A percentile compares a stretch with the other conserved stretches of the same genome.
Evolutionary conservation across 2,113 vertebrate species (phyloP).

Genomic region (Neolamprologus toae): DNA sequence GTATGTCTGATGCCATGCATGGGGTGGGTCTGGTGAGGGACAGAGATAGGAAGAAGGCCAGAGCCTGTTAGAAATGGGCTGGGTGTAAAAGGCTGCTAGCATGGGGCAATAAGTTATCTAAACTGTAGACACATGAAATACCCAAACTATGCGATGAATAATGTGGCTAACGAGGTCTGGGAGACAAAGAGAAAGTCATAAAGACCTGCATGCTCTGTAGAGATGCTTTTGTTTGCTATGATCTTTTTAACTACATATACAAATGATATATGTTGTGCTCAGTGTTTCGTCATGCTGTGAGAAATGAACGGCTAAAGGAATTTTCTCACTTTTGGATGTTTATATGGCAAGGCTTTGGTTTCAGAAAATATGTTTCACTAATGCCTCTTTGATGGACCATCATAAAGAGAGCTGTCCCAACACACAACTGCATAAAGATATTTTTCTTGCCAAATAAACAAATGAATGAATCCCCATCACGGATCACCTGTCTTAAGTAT

Average conservation of each 20-base stretch:
- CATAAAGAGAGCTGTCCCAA: neutral
- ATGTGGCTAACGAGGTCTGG: neutral
- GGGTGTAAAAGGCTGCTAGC: conserved; percentile 10
- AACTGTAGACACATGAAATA: conserved; percentile 30
- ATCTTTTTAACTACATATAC: neutral
- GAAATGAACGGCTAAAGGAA: neutral
- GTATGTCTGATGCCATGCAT: conserved; percentile 45
- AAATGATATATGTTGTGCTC: neutral
- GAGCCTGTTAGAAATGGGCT: neutral
- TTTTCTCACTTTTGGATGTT: neutral
- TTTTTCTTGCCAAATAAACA: neutral
- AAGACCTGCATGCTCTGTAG: neutral
- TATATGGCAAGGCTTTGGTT: neutral
- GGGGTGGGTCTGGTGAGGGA: conserved; percentile 31
- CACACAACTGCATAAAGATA: neutral
- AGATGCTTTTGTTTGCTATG: neutral
- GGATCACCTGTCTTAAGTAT: neutral
- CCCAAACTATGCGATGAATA: neutral
- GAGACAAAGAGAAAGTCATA: neutral
- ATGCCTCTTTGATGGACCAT: neutral
- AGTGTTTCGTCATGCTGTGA: neutral
- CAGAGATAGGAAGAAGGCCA: conserved; percentile 19
- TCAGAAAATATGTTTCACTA: neutral
- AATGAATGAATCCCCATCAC: neutral
- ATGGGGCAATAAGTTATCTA: conserved; percentile 41